These are phyloP conservation scores for Heliconius melpomene DNA, from an alignment of 1,140 invertebrate species.

Conservation along the genomic window DNA sequence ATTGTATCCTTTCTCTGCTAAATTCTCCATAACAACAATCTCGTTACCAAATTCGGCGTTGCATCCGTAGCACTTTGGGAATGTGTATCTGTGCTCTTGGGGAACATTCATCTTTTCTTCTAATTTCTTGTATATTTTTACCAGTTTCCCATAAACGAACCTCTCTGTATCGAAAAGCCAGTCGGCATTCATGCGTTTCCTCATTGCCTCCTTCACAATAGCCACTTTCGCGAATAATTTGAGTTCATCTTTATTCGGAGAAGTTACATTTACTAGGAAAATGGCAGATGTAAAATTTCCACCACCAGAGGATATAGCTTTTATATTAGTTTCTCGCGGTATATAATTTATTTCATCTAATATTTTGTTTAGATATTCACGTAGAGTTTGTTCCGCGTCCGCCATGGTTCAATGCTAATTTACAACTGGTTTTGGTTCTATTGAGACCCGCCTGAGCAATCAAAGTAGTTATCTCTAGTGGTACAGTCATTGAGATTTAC, in stretches of 20 bases:
- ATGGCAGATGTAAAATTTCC: slow-evolving; percentile 58
- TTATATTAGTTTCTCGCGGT: slow-evolving; percentile 38
- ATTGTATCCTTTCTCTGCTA: slow-evolving; percentile 49
- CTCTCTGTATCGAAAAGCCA: slow-evolving; percentile 54
- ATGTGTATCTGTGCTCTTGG: slow-evolving; percentile 46
- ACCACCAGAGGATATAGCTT: slow-evolving; percentile 45
- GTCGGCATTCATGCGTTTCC: slow-evolving; percentile 44
- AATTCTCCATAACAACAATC: slow-evolving; percentile 58
- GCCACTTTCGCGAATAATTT: slow-evolving; percentile 66
- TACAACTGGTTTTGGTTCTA: slow-evolving; percentile 12
- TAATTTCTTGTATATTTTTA: slow-evolving; percentile 48
- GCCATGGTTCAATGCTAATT: slow-evolving; percentile 42
- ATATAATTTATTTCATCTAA: slow-evolving; percentile 40
- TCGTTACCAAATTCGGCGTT: slow-evolving; percentile 42
- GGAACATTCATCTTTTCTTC: slow-evolving; percentile 47
- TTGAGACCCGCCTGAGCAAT: slow-evolving; percentile 10
- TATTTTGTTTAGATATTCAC: slow-evolving; percentile 48
- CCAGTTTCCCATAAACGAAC: slow-evolving; percentile 53
- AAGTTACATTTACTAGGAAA: slow-evolving; percentile 40
- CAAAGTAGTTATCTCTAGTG: slow-evolving; percentile 20
- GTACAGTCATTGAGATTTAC: background rate
- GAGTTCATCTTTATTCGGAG: slow-evolving; percentile 43
- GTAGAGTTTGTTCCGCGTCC: slow-evolving; percentile 46
- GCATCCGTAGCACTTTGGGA: slow-evolving; percentile 57
- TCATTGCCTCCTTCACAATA: slow-evolving; percentile 42